A percentile compares a stretch with the other conserved stretches of the same genome.
phyloP scores from a whole-genome alignment of 1,140 invertebrate genomes.

The Thalassaphorura encarpata region DNA sequence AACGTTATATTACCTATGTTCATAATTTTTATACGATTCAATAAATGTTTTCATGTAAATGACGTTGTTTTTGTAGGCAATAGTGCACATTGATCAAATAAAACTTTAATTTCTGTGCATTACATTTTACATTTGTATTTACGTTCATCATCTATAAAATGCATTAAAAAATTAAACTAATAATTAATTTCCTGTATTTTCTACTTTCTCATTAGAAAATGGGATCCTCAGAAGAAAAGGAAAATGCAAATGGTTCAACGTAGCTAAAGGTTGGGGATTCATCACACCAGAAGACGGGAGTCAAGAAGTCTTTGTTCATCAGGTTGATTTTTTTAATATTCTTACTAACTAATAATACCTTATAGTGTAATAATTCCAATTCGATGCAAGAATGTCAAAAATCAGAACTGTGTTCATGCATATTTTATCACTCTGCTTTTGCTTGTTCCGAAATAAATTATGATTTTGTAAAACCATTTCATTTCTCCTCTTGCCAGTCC shows the following conservation, averaged over 20 bases:
- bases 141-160: neutral
- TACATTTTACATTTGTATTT: neutral
- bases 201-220: constrained; percentile 5
- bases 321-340: constrained; percentile 46
- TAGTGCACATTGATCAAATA: neutral
- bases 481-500: too few relatives aligned
- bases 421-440: too few relatives aligned
- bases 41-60: neutral
- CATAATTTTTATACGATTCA: neutral
- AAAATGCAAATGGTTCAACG: constrained; percentile 87
- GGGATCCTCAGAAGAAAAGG: constrained; percentile 48
- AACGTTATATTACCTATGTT: too few relatives aligned
- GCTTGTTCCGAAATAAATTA: too few relatives aligned
- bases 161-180: neutral
- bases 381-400: too few relatives aligned
- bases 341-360: too few relatives aligned
- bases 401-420: too few relatives aligned
- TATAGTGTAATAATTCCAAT: too few relatives aligned
- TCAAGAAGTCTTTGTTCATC: constrained; percentile 83
- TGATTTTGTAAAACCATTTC: too few relatives aligned
- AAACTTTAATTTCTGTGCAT: neutral
- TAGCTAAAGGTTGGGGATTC: constrained; percentile 85
- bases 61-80: neutral
- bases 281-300: constrained; percentile 75
- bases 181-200: neutral